phyloP scores from a whole-genome alignment of 2,797 vertebrate genomes.

The Falco columbarius region DNA sequence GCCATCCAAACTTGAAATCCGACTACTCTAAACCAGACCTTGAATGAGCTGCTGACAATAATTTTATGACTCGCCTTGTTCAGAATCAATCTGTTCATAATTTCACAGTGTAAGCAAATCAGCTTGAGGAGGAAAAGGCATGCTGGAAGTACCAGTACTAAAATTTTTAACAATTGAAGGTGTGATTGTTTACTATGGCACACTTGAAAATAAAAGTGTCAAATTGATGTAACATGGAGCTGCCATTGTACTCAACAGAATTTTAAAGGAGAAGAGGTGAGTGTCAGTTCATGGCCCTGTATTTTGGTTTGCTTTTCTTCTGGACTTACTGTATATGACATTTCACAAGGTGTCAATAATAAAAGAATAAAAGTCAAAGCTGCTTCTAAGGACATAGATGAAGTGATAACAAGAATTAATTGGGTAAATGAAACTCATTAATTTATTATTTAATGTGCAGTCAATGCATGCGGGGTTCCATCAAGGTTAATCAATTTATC shows the following conservation, averaged over 20 bases:
- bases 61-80: neutral
- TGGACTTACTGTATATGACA: neutral
- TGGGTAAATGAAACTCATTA: conserved; percentile 29
- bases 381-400: neutral
- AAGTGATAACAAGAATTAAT: conserved; percentile 36
- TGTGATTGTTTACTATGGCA: neutral
- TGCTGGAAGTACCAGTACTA: neutral
- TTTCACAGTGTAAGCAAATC: neutral
- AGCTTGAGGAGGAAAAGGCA: neutral
- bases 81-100: neutral
- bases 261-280: neutral
- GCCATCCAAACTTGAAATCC: neutral
- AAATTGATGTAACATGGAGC: neutral
- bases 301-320: neutral
- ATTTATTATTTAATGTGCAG: conserved; percentile 12
- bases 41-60: neutral
- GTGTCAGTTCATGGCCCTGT: neutral
- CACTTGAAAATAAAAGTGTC: neutral
- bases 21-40: neutral
- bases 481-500: conserved; percentile 55
- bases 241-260: neutral
- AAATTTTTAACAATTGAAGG: neutral
- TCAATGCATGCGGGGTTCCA: neutral
- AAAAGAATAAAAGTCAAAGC: neutral
- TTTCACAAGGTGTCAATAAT: neutral